These are phyloP conservation scores for Psephotus haematonotus DNA, from an alignment of 2,113 vertebrate species.

Conservation along the genomic window DNA sequence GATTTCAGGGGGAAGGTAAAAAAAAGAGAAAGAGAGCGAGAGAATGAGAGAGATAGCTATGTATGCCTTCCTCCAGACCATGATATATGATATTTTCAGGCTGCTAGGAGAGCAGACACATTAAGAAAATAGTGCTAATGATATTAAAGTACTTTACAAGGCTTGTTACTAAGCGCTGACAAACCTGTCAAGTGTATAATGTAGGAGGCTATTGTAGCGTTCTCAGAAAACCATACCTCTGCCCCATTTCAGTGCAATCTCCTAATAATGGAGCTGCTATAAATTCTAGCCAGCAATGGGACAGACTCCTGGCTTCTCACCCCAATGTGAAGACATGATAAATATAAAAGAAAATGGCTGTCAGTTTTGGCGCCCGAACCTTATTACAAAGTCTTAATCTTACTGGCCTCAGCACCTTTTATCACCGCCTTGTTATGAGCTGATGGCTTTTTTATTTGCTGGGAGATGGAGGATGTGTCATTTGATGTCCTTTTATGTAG, in stretches of 20 bases:
- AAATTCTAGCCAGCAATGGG: slow-evolving; percentile 91
- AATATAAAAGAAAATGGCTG: slow-evolving; percentile 92
- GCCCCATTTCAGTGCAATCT: slow-evolving; percentile 88
- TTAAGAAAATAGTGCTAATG: slow-evolving; percentile 99
- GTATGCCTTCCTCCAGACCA: slow-evolving; percentile 61
- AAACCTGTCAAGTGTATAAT: slow-evolving; percentile 96
- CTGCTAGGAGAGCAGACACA: slow-evolving; percentile 88
- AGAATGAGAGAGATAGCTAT: slow-evolving; percentile 51
- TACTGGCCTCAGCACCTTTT: slow-evolving; percentile 89
- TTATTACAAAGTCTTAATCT: slow-evolving; percentile 96
- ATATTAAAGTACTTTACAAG: slow-evolving; percentile 96
- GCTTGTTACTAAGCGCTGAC: slow-evolving; percentile 92
- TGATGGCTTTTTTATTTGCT: slow-evolving; percentile 90
- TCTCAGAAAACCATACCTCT: slow-evolving; percentile 90
- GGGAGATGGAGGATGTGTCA: slow-evolving; percentile 87
- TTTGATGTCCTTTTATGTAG: slow-evolving; percentile 88
- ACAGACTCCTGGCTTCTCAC: slow-evolving; percentile 87
- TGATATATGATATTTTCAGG: slow-evolving; percentile 90
- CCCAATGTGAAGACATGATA: slow-evolving; percentile 92
- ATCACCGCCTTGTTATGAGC: slow-evolving; percentile 91
- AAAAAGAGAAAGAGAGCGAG: slow-evolving; percentile 16
- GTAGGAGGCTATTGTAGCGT: slow-evolving; percentile 90
- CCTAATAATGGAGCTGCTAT: slow-evolving; percentile 93
- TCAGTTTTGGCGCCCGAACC: slow-evolving; percentile 88
- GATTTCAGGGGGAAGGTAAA: slow-evolving; percentile 63